Percentiles rank a stretch among this genome's conserved stretches.
These are phyloP conservation scores for Rhadinocentrus ornatus DNA, from an alignment of 2,797 vertebrate genomes.

Conservation along the genomic window DNA sequence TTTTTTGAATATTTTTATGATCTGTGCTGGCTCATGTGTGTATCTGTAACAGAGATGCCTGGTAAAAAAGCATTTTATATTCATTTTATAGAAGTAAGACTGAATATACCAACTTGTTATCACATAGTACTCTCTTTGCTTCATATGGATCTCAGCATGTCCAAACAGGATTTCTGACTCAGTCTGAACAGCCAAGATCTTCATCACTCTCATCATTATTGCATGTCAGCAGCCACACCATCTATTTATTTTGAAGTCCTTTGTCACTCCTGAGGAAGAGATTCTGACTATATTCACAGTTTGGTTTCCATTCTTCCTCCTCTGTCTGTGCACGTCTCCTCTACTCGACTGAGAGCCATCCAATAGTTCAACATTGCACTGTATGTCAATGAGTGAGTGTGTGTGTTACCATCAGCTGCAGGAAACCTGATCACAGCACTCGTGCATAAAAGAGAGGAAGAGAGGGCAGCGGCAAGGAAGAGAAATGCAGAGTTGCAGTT, in stretches of 20 bases:
- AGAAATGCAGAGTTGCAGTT: constrained; percentile 83
- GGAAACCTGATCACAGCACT: constrained; percentile 81
- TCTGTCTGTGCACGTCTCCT: constrained; percentile 53
- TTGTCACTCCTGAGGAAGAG: constrained; percentile 37
- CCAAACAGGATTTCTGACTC: background rate
- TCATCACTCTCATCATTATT: constrained; percentile 17
- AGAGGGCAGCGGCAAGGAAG: constrained; percentile 61
- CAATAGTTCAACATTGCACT: constrained; percentile 49
- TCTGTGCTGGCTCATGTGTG: constrained; percentile 7
- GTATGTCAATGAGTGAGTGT: constrained; percentile 59
- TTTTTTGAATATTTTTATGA: background rate
- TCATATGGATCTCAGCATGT: constrained; percentile 13
- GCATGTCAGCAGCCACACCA: constrained; percentile 29
- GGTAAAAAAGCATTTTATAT: constrained; percentile 1
- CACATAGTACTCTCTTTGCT: background rate
- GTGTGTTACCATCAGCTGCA: constrained; percentile 68
- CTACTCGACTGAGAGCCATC: constrained; percentile 63
- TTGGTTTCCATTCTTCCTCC: constrained; percentile 12
- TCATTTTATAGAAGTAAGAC: background rate
- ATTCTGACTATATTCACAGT: constrained; percentile 18
- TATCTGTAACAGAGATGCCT: background rate
- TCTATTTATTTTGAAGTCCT: constrained; percentile 40
- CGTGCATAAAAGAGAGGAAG: constrained; percentile 77
- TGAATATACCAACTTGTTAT: background rate
- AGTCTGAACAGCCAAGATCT: constrained; percentile 38